phyloP scores from a whole-genome alignment of 30 jellyfish, hydroid and myxozoan species.

The Rhopilema esculentum region DNA sequence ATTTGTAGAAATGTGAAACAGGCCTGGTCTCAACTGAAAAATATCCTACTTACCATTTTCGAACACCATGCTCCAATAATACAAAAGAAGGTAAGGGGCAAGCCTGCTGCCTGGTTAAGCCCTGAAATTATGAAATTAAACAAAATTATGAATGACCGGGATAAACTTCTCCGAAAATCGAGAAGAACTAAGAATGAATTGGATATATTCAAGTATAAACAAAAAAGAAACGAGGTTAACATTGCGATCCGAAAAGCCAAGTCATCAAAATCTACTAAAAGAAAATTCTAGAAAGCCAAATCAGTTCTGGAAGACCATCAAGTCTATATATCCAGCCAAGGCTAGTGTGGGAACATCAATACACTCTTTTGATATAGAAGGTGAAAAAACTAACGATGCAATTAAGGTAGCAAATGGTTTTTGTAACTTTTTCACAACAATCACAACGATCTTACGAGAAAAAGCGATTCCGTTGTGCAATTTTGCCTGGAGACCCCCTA shows the following conservation, averaged over 20 bases:
- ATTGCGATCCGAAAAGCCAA: slow-evolving; percentile 47
- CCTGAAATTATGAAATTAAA: slow-evolving; percentile 26
- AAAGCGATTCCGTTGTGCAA: slow-evolving; percentile 51
- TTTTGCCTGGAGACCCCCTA: slow-evolving; percentile 66
- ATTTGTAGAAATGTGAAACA: slow-evolving; percentile 19
- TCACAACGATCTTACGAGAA: slow-evolving; percentile 37
- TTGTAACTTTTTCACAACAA: slow-evolving; percentile 2
- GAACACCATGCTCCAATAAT: slow-evolving; percentile 43
- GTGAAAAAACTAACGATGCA: too few relatives aligned
- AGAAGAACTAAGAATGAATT: slow-evolving; percentile 16
- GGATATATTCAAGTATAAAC: slow-evolving; percentile 29
- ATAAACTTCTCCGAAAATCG: slow-evolving; percentile 56
- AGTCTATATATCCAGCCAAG: slow-evolving; percentile 55
- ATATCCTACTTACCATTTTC: background rate
- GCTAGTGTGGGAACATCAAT: background rate
- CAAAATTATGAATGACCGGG: slow-evolving; percentile 66
- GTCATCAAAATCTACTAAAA: slow-evolving; percentile 36
- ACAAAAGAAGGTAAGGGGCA: slow-evolving; percentile 6
- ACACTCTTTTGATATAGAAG: too few relatives aligned
- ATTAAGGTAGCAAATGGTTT: background rate
- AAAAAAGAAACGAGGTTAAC: slow-evolving; percentile 52
- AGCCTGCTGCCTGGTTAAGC: slow-evolving; percentile 66
- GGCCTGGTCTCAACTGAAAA: slow-evolving; percentile 28
- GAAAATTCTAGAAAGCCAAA: slow-evolving; percentile 40
- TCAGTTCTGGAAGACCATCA: slow-evolving; percentile 43